These are phyloP conservation scores for Wasmannia auropunctata DNA, from an alignment of 1,140 invertebrate species.

Conservation along the genomic window DNA sequence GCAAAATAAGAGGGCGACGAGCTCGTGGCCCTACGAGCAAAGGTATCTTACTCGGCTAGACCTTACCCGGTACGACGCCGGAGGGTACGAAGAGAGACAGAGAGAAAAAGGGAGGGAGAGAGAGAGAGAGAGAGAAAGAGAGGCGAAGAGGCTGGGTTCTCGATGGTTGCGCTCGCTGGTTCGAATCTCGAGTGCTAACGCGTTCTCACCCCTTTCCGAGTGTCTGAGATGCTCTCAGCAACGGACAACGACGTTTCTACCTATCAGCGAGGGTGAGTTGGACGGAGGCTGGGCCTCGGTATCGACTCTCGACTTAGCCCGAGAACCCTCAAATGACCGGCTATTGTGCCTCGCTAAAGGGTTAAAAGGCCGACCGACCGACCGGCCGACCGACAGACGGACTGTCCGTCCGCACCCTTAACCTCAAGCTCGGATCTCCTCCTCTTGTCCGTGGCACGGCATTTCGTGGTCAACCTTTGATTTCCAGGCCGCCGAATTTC, in stretches of 20 bases:
- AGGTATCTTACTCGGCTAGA: constrained; percentile 13
- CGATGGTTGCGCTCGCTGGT: constrained; percentile 29
- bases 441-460: constrained; percentile 24
- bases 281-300: constrained; percentile 1
- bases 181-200: constrained; percentile 51
- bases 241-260: neutral
- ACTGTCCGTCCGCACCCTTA: neutral
- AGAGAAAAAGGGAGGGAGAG: too few species aligned
- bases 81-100: neutral
- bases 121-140: too few species aligned
- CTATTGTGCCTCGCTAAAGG: constrained; percentile 71
- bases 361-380: constrained; percentile 47
- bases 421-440: neutral
- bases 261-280: constrained; percentile 28
- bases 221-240: constrained; percentile 42
- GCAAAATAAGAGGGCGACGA: constrained; percentile 27
- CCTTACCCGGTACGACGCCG: neutral
- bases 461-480: constrained; percentile 73
- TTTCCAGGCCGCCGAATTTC: constrained; percentile 62
- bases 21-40: neutral
- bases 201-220: constrained; percentile 43
- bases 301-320: constrained; percentile 21
- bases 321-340: constrained; percentile 67
- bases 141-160: neutral
- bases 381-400: neutral